Conservation (phyloP, 2,888 invertebrate species). For the Sphecodes monilicornis region DNA sequence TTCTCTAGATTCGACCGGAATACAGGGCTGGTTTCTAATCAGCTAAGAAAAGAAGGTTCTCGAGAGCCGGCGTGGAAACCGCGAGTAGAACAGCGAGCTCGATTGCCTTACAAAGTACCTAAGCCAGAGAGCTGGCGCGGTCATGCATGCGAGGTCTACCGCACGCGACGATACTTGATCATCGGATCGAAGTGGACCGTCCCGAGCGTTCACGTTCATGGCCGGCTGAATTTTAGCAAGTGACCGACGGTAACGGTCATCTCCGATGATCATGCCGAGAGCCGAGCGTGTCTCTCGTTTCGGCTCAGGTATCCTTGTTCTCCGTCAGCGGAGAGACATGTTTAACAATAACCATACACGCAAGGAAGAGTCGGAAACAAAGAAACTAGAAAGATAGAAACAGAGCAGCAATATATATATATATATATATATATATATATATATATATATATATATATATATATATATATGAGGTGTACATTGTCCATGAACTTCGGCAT, state of each 20-base stretch:
- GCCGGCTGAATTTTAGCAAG: conserved; percentile 29
- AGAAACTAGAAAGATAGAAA: neutral
- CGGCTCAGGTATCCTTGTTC: neutral
- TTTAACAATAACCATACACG: neutral
- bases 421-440: too few species aligned
- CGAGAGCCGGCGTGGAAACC: neutral
- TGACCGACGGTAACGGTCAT: conserved; percentile 20
- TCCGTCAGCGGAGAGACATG: neutral
- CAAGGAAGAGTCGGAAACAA: neutral
- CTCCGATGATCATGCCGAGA: conserved; percentile 20
- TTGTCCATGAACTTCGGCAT: conserved; percentile 39
- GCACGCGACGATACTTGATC: conserved; percentile 36
- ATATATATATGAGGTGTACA: too few species aligned
- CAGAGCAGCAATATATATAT: too few species aligned
- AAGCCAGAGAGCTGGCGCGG: neutral
- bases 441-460: too few species aligned
- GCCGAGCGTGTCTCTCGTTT: neutral
- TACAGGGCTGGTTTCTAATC: neutral
- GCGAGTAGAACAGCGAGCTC: neutral
- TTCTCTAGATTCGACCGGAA: neutral
- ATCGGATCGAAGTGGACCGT: conserved; percentile 14
- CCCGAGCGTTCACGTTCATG: conserved; percentile 22
- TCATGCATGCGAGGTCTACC: conserved; percentile 19
- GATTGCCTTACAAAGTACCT: conserved; percentile 22
- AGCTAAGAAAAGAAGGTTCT: neutral